Evolutionary conservation across 2,113 vertebrate genomes (phyloP).

Genomic region (Lepisosteus osseus): DNA sequence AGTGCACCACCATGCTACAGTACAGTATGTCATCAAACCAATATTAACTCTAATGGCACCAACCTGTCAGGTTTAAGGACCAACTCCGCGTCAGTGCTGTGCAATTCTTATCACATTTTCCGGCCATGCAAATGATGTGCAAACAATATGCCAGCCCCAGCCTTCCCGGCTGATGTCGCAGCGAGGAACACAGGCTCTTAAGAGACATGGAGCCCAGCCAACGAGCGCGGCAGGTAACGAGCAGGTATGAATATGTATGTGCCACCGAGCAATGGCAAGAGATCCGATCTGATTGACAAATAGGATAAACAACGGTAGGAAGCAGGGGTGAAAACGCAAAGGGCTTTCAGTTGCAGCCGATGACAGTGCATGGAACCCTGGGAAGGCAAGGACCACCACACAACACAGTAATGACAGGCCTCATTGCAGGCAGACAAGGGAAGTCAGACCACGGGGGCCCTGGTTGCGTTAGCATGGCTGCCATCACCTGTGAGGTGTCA

Average conservation of each 20-base stretch:
- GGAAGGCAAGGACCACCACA: no score
- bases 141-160: constrained; percentile 44
- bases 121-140: constrained; percentile 51
- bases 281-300: constrained; percentile 68
- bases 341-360: constrained; percentile 25
- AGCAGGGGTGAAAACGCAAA: constrained; percentile 48
- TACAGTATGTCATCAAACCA: constrained; percentile 26
- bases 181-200: constrained; percentile 57
- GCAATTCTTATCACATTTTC: constrained; percentile 42
- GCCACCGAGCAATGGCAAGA: constrained; percentile 23
- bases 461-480: no score
- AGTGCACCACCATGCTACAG: constrained; percentile 50
- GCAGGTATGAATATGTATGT: constrained; percentile 66
- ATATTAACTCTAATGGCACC: constrained; percentile 56
- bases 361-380: constrained; percentile 27
- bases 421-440: no score
- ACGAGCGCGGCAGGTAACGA: constrained; percentile 52
- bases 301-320: constrained; percentile 72
- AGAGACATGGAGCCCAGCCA: constrained; percentile 46
- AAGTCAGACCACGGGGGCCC: no score
- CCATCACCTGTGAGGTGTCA: no score
- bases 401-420: no score
- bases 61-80: constrained; percentile 44
- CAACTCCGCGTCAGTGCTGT: constrained; percentile 61
- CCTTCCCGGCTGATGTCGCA: constrained; percentile 63